phyloP scores from a whole-genome alignment of 2,797 vertebrate species.

The Cuculus canorus region DNA sequence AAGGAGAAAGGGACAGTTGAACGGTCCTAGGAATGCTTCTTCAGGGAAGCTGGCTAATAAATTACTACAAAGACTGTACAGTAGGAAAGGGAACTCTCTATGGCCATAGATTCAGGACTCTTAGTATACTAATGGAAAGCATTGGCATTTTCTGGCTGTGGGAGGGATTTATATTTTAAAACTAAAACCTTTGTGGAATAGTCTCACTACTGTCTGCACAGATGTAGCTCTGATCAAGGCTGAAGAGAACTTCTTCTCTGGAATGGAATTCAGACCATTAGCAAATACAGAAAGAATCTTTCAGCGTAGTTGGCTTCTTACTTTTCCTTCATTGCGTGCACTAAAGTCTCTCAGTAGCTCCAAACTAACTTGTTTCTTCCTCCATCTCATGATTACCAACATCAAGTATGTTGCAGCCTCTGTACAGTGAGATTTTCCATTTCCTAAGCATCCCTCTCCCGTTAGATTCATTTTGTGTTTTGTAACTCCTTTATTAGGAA shows the following conservation, averaged over 20 bases:
- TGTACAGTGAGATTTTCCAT: background rate
- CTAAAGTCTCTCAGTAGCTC: background rate
- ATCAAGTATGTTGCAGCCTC: background rate
- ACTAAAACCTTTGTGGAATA: background rate
- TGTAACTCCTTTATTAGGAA: background rate
- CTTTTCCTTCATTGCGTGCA: background rate
- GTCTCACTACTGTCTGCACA: background rate
- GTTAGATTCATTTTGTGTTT: background rate
- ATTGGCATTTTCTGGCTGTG: background rate
- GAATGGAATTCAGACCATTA: background rate
- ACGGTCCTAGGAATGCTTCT: background rate
- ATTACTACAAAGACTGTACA: background rate
- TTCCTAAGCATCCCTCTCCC: background rate
- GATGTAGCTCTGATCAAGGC: background rate
- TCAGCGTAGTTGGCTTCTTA: background rate
- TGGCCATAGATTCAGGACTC: background rate
- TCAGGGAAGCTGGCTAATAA: background rate
- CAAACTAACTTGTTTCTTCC: background rate
- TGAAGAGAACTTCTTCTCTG: background rate
- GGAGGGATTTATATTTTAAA: background rate
- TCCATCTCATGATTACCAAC: background rate
- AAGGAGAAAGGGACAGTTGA: background rate
- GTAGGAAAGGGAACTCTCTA: background rate
- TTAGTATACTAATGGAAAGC: background rate
- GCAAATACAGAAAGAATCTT: background rate